Evolutionary conservation across 2,113 vertebrate species (phyloP).

Genomic region (Seriola aureovittata): DNA sequence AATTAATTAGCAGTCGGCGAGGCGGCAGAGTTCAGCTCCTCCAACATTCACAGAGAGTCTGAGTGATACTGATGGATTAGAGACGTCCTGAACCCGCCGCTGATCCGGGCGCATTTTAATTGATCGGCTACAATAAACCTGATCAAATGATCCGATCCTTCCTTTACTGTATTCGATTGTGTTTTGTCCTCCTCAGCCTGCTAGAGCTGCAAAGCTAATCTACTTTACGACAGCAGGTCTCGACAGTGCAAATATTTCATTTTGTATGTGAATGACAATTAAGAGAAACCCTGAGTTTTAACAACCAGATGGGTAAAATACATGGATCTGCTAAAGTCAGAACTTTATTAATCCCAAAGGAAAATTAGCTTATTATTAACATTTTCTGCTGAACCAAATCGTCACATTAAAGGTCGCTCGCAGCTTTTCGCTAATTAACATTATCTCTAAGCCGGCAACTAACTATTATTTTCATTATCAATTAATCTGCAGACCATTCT

Average conservation of each 20-base stretch:
- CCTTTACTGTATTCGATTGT: background rate
- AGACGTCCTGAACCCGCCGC: background rate
- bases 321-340: too few species aligned
- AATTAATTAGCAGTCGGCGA: constrained; percentile 43
- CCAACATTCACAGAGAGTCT: background rate
- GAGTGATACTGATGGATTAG: background rate
- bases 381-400: too few species aligned
- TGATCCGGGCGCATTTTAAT: background rate
- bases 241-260: too few species aligned
- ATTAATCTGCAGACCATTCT: too few species aligned
- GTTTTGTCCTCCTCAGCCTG: background rate
- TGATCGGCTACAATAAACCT: background rate
- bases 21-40: background rate
- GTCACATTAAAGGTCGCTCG: too few species aligned
- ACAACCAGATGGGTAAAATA: too few species aligned
- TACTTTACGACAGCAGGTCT: background rate
- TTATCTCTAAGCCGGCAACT: too few species aligned
- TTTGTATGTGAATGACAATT: too few species aligned
- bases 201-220: background rate
- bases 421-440: too few species aligned
- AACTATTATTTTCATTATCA: too few species aligned
- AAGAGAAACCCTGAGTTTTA: background rate
- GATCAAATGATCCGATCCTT: background rate
- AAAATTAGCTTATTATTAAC: too few species aligned
- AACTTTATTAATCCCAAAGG: too few species aligned